Evolutionary conservation across 2,113 vertebrate species (phyloP), one percentile per base, ranked within the genome.

Genomic region (Gila orcuttii): DNA sequence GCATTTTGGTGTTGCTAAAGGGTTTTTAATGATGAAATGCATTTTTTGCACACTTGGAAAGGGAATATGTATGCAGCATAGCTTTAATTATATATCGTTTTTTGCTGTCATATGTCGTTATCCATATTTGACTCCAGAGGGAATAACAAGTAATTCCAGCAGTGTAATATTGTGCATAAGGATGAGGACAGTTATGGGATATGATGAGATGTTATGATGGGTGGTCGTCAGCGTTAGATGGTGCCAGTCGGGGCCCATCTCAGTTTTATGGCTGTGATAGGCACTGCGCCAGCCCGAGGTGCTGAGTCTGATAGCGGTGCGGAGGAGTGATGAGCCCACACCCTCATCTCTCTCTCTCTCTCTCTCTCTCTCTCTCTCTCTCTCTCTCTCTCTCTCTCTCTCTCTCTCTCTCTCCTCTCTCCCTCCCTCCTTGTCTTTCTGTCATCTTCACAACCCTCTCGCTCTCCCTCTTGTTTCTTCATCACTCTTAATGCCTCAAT

Each of bases 241-340:
- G 82, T 88, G 84, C 86, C 74, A 86, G 78, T 83, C 81, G 68
- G 77, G 86, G 71, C 60, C 86, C 45, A 36, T 81, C 86, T 80
- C 81, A 5, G 85, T 71, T 77, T 23, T 28, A 55, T 74, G 76
- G 39, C 45, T 74, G 10, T 5, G 52, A 11, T 83, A n/a, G 84
- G 87, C 79, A 45, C 47, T 7, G 47, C 13, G 88, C 89, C 89
- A 89, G 80, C 80, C 60, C 60, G 74, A 87, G 89, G 89, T 89
- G 85, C 59, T 45, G 81, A 89, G 87, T 85, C 62, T 73, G 88
- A 86, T 85, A 87, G 59, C 82, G 31, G 74, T 86, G 76, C 82
- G 76, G 78, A 82, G 69, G 45, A 82, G 77, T 79, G 81, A 55
- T 69, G 69, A 77, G 60, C 73, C 19, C 60, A 33, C 71, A 47